phyloP scores from a whole-genome alignment of 2,797 vertebrate genomes.

The Sylvia borin region DNA sequence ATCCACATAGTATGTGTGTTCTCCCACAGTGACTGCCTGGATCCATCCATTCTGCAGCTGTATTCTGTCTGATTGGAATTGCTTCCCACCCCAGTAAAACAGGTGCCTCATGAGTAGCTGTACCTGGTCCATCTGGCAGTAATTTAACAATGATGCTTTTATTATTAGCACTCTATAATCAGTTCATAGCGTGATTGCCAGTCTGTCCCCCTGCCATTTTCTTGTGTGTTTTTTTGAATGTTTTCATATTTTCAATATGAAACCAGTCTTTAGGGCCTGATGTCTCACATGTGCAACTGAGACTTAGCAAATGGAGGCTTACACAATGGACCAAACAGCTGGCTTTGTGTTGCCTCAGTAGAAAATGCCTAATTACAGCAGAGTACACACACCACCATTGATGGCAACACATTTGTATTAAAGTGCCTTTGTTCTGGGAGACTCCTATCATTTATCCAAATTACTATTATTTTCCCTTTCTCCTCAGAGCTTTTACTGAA shows the following conservation, averaged over 20 bases:
- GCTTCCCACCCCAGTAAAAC: neutral
- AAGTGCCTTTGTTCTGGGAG: conserved; percentile 57
- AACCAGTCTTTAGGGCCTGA: conserved; percentile 22
- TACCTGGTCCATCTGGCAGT: conserved; percentile 49
- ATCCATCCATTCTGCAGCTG: neutral
- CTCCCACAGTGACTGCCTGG: neutral
- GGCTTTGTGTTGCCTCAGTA: conserved; percentile 53
- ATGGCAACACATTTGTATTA: conserved; percentile 66
- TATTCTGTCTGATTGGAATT: neutral
- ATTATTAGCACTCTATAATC: conserved; percentile 34
- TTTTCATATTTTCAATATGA: conserved; percentile 18
- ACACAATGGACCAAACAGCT: conserved; percentile 57
- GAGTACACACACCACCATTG: conserved; percentile 17
- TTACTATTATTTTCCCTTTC: conserved; percentile 67
- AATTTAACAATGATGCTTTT: conserved; percentile 3
- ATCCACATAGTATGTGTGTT: neutral
- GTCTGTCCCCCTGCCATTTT: neutral
- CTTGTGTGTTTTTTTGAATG: neutral
- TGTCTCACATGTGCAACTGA: neutral
- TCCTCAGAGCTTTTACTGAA: conserved; percentile 63
- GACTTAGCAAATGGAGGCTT: conserved; percentile 1
- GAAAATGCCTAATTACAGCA: conserved; percentile 66
- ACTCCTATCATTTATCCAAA: conserved; percentile 68
- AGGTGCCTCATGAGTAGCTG: conserved; percentile 13
- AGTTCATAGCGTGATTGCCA: conserved; percentile 29